Evolutionary conservation across 2,113 vertebrate species (phyloP).

Genomic region (Festucalex cinctus): DNA sequence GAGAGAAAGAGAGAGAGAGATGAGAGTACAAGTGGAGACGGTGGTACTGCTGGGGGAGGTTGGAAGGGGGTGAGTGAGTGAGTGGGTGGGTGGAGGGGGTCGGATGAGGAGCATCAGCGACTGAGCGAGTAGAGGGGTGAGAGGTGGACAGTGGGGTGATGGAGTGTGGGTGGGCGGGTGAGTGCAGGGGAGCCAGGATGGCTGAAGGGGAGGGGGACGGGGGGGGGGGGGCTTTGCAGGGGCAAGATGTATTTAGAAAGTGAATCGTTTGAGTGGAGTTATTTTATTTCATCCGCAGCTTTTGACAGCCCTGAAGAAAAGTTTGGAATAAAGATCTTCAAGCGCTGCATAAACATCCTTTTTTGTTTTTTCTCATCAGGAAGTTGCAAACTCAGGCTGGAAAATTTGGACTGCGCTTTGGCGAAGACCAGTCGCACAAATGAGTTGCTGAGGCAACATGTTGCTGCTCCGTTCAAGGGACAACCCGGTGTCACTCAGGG

Average conservation of each 20-base stretch:
- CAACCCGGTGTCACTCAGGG: background rate
- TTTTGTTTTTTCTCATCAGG: background rate
- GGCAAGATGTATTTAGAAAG: conserved; percentile 38
- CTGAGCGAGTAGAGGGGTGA: conserved; percentile 62
- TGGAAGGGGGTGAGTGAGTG: conserved; percentile 60
- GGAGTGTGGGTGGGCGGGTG: conserved; percentile 63
- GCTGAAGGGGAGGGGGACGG: conserved; percentile 55
- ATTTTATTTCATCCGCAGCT: conserved; percentile 1
- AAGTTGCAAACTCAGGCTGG: background rate
- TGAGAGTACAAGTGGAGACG: conserved; percentile 56
- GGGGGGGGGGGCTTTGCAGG: conserved; percentile 43
- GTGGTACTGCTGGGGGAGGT: conserved; percentile 63
- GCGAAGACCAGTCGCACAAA: background rate
- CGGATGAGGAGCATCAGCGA: conserved; percentile 45
- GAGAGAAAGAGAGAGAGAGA: conserved; percentile 24
- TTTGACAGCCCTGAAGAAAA: conserved; percentile 3
- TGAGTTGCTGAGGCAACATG: background rate
- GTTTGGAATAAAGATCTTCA: background rate
- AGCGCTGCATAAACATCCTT: background rate
- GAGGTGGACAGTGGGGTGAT: conserved; percentile 61
- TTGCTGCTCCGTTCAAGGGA: background rate
- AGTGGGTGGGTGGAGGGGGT: conserved; percentile 64
- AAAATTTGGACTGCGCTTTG: background rate
- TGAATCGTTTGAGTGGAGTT: background rate
- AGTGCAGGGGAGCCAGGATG: conserved; percentile 51